Evolutionary conservation across 2,797 vertebrate genomes (phyloP).

Genomic region (Taenioides sp.): DNA sequence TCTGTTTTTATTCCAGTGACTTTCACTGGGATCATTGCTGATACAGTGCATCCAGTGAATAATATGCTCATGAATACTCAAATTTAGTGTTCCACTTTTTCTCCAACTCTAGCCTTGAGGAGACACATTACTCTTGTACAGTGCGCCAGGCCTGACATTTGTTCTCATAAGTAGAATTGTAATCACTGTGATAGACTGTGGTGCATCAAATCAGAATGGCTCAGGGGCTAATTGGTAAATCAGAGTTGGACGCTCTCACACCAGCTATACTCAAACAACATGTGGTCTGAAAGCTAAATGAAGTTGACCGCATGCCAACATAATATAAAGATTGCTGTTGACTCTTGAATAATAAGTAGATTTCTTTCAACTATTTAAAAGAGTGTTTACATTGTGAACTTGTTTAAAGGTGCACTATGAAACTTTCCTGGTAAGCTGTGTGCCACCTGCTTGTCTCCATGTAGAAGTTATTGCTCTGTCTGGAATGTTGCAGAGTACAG

Average conservation of each 20-base stretch:
- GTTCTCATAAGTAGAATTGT: conserved; percentile 27
- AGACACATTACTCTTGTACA: conserved; percentile 35
- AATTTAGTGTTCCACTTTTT: conserved; percentile 58
- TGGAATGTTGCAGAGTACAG: no score
- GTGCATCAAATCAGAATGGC: conserved; percentile 47
- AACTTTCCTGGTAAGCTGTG: no score
- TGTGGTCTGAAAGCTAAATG: not conserved
- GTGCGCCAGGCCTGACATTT: conserved; percentile 26
- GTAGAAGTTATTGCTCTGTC: no score
- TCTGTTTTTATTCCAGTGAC: conserved; percentile 71
- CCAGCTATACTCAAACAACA: conserved; percentile 20
- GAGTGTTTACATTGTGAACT: not conserved
- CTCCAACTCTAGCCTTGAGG: conserved; percentile 37
- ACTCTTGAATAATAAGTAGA: not conserved
- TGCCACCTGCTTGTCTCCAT: no score
- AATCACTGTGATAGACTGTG: conserved; percentile 56
- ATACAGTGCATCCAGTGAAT: conserved; percentile 64
- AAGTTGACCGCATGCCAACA: not conserved
- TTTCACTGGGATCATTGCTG: conserved; percentile 71
- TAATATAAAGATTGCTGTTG: not conserved
- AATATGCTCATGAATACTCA: conserved; percentile 68
- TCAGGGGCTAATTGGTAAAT: conserved; percentile 59
- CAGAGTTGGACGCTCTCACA: conserved; percentile 38
- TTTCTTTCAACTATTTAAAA: not conserved
- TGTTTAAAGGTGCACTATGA: no score